Evolutionary conservation across 1,140 invertebrate species (phyloP).

Genomic region (Limonius californicus): DNA sequence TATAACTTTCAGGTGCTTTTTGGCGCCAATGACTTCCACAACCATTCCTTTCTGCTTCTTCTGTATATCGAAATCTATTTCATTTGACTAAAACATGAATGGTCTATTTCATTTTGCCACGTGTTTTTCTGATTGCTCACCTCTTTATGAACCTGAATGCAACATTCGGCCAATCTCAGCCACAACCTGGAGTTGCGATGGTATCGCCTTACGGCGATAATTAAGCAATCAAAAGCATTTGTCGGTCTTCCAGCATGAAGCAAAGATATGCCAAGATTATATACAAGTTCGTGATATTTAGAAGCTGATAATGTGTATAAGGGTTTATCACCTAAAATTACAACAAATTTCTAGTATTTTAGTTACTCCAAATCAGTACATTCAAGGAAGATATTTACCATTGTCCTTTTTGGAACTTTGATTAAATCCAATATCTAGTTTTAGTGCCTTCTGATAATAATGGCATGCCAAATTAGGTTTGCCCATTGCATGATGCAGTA

Average conservation of each 20-base stretch:
- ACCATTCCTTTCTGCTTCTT: constrained; percentile 61
- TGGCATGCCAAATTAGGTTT: constrained; percentile 83
- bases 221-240: constrained; percentile 87
- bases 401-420: constrained; percentile 31
- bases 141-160: constrained; percentile 67
- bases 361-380: not conserved
- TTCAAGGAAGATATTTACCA: not conserved
- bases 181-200: constrained; percentile 87
- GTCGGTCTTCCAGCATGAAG: constrained; percentile 74
- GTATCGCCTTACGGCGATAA: constrained; percentile 81
- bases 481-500: constrained; percentile 80
- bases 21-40: constrained; percentile 58
- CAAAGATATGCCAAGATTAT: constrained; percentile 86
- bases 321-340: constrained; percentile 44
- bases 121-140: no score
- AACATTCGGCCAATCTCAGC: constrained; percentile 91
- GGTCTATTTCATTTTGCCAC: no score
- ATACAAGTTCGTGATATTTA: constrained; percentile 78
- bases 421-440: constrained; percentile 62
- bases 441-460: constrained; percentile 80
- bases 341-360: not conserved
- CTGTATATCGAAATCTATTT: constrained; percentile 61
- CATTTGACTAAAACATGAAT: constrained; percentile 57
- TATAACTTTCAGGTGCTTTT: constrained; percentile 64
- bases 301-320: constrained; percentile 56